These are phyloP conservation scores for Brotula barbata DNA, from an alignment of 2,797 vertebrate genomes.

Conservation along the genomic window DNA sequence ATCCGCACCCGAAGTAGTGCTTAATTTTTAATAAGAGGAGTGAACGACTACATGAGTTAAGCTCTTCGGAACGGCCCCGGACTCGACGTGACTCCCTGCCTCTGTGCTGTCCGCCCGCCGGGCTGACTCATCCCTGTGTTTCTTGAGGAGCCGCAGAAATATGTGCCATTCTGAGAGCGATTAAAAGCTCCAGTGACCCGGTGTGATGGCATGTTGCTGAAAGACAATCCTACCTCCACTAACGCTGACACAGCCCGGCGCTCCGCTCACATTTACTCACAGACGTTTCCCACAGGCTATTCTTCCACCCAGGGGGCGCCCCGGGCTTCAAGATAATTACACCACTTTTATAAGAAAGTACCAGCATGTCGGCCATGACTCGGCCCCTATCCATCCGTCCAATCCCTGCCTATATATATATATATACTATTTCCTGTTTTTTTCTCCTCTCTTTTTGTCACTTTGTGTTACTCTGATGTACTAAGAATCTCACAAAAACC, in stretches of 20 bases:
- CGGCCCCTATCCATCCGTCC: constrained; percentile 2
- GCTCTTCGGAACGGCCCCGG: constrained; percentile 29
- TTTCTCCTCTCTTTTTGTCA: too few species aligned
- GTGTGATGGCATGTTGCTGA: constrained; percentile 54
- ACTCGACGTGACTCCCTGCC: constrained; percentile 38
- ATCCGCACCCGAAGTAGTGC: constrained; percentile 7
- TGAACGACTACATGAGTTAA: constrained; percentile 39
- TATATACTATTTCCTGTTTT: not conserved
- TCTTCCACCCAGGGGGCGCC: constrained; percentile 12
- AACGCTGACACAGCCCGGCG: constrained; percentile 23
- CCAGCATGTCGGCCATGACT: constrained; percentile 18
- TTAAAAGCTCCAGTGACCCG: constrained; percentile 52
- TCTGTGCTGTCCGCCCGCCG: constrained; percentile 13
- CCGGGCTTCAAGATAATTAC: constrained; percentile 35
- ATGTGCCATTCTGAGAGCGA: constrained; percentile 59
- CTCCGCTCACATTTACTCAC: constrained; percentile 27
- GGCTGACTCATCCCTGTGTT: constrained; percentile 61
- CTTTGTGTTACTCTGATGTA: too few species aligned
- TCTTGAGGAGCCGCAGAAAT: constrained; percentile 55
- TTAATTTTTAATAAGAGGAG: constrained; percentile 42
- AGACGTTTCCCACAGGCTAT: constrained; percentile 27
- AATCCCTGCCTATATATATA: constrained; percentile 32
- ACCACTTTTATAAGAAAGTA: constrained; percentile 19
- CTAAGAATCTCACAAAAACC: too few species aligned
- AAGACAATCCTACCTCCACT: constrained; percentile 50